Conservation (phyloP, 2,797 vertebrate genomes). For the Picus viridis region DNA sequence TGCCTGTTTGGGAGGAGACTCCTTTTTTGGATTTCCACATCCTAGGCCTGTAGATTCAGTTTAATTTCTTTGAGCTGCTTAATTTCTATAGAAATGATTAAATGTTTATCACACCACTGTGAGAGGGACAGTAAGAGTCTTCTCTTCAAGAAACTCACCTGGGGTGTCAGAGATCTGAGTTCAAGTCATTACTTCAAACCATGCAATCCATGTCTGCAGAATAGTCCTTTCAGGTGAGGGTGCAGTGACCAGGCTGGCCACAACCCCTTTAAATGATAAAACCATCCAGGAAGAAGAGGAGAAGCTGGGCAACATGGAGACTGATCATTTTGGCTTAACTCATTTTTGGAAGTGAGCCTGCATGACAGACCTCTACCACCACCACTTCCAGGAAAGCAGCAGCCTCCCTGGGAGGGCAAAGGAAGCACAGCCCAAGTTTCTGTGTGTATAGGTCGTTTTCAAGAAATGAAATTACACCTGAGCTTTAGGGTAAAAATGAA, state of each 20-base stretch:
- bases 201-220: neutral
- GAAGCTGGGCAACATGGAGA: neutral
- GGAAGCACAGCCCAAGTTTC: neutral
- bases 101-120: neutral
- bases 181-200: neutral
- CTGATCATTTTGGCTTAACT: neutral
- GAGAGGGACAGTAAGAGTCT: neutral
- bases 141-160: neutral
- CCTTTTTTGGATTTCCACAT: neutral
- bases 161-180: neutral
- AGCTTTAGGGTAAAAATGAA: neutral
- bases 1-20: neutral
- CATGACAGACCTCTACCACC: neutral
- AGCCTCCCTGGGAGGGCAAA: neutral
- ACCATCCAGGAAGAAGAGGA: neutral
- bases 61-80: neutral
- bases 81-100: neutral
- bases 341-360: neutral
- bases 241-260: neutral
- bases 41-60: neutral
- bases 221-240: neutral
- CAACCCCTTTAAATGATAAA: neutral
- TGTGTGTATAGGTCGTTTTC: neutral
- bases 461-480: conserved; percentile 20
- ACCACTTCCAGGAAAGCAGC: neutral